Evolutionary conservation across 2,888 invertebrate species (phyloP), one percentile per base, ranked within the genome.

Genomic region (Drosophila melanosoma): DNA sequence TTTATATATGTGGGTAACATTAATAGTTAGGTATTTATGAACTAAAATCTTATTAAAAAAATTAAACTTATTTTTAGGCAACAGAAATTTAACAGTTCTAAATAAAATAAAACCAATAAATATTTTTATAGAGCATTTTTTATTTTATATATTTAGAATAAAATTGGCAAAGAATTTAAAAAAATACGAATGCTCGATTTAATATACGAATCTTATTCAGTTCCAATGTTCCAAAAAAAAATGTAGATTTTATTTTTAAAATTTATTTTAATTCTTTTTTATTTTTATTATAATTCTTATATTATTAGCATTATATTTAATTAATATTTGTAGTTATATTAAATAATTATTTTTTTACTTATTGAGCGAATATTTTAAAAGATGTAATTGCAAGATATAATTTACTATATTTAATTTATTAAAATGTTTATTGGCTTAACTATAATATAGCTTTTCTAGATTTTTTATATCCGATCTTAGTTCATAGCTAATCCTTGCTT

Each of bases 171-270:
- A 17, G 38, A 38, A 38, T 10, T n/a, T 5, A 2, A n/a, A 38
- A 5, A 11, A 33, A 35, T 12, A 40, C 1, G n/a, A n/a, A 2
- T 11, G 2, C 11, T n/a, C 11, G 11, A 42, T n/a, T 42, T 11
- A 42, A 20, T 2, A 20, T 42, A 6, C 11, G 11, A 11, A 6
- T 6, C 11, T 0, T 7, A 3, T 45, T 45, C 1, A 7, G 42
- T 7, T 11, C 11, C 0, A 10, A 10, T n/a, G 2, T 1, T 2
- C 0, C 5, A 10, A 40, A n/a, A n/a, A 40, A n/a, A n/a, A n/a
- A n/a, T n/a, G n/a, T n/a, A n/a, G n/a, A n/a, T n/a, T n/a, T n/a
- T n/a, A n/a, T n/a, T n/a, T n/a, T n/a, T n/a, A n/a, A n/a, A n/a
- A n/a, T n/a, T n/a, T n/a, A n/a, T n/a, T n/a, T n/a, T n/a, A n/a